These are phyloP conservation scores for Entomobrya proxima DNA, from an alignment of 2,888 invertebrate genomes.

Conservation along the genomic window DNA sequence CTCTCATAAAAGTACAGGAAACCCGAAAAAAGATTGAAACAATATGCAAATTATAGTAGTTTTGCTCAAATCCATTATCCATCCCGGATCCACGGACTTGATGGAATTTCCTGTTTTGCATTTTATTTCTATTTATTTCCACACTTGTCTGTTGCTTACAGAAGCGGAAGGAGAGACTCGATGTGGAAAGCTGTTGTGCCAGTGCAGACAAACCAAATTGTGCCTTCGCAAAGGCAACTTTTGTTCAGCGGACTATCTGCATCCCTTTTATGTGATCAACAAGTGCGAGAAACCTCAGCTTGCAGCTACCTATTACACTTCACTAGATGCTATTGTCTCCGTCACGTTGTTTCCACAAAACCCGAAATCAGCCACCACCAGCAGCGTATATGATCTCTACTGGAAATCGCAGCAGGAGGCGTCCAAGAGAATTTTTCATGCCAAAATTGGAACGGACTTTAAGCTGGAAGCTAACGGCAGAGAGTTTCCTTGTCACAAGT, in stretches of 20 bases:
- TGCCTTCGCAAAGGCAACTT: slow-evolving; percentile 30
- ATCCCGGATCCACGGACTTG: not conserved
- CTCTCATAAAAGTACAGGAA: slow-evolving; percentile 27
- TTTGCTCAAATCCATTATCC: not conserved
- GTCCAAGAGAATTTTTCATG: slow-evolving; percentile 40
- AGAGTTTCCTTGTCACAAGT: slow-evolving; percentile 54
- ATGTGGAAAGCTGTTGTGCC: slow-evolving; percentile 38
- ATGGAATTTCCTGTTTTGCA: not conserved
- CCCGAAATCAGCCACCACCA: not conserved
- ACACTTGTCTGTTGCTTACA: not conserved
- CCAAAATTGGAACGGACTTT: slow-evolving; percentile 52
- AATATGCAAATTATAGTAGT: not conserved
- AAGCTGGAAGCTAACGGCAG: slow-evolving; percentile 34
- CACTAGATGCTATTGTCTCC: slow-evolving; percentile 38
- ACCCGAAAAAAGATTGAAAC: not conserved
- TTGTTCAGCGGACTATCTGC: slow-evolving; percentile 30
- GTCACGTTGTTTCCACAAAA: slow-evolving; percentile 32
- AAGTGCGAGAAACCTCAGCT: slow-evolving; percentile 38
- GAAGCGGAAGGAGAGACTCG: slow-evolving; percentile 41
- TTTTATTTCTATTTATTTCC: not conserved
- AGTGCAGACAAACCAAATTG: slow-evolving; percentile 27
- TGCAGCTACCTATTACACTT: slow-evolving; percentile 36
- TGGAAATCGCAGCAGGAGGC: slow-evolving; percentile 58
- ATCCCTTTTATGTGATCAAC: slow-evolving; percentile 48
- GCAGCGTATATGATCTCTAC: slow-evolving; percentile 26